Percentiles rank a stretch among this genome's conserved stretches.
These are phyloP conservation scores for Dicentrarchus labrax DNA, from an alignment of 2,113 vertebrate species.

Conservation along the genomic window DNA sequence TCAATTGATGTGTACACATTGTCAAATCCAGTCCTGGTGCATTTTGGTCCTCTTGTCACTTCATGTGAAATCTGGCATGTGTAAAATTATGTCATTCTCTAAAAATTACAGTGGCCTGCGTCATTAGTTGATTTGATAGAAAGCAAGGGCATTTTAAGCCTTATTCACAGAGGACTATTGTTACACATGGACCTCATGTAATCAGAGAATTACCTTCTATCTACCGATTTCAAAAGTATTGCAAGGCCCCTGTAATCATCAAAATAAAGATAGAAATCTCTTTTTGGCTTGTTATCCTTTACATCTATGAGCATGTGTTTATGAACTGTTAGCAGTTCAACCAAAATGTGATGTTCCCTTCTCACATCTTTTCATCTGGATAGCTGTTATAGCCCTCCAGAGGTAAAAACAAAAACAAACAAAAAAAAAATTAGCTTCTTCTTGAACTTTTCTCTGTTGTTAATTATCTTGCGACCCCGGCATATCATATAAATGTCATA, in stretches of 20 bases:
- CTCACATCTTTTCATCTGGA: not conserved
- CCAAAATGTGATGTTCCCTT: not conserved
- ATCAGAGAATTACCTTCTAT: not conserved
- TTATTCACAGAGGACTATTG: not conserved
- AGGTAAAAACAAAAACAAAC: not conserved
- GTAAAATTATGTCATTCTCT: slow-evolving; percentile 31
- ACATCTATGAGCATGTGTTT: not conserved
- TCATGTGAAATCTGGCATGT: slow-evolving; percentile 24
- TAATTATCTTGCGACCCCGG: not conserved
- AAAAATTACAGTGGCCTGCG: slow-evolving; percentile 24
- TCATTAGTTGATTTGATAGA: slow-evolving; percentile 37
- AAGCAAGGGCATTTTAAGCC: slow-evolving; percentile 1
- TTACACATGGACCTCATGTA: not conserved
- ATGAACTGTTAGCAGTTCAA: not conserved
- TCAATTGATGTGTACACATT: slow-evolving; percentile 25
- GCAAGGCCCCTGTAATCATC: not conserved
- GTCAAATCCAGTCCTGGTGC: slow-evolving; percentile 39
- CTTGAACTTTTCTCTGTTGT: not conserved
- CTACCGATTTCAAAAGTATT: not conserved
- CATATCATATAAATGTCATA: not conserved
- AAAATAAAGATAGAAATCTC: not conserved
- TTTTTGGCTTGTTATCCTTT: not conserved
- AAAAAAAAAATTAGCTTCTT: not conserved
- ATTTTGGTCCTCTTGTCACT: slow-evolving; percentile 25
- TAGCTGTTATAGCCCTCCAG: not conserved